Percentiles rank a stretch among this genome's conserved stretches.
Conservation (phyloP, 2,888 invertebrate species). For the Empis stercorea region DNA sequence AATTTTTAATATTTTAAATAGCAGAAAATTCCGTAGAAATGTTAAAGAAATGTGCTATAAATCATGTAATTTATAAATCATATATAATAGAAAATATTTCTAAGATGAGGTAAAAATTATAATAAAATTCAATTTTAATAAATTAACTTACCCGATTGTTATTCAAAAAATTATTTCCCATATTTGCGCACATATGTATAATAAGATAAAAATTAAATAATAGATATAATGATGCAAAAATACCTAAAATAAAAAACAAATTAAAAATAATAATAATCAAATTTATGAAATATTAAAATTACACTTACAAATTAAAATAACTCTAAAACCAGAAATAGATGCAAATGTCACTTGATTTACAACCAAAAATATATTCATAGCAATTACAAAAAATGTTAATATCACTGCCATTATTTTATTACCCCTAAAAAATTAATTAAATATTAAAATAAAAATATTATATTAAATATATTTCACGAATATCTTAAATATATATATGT, state of each 20-base stretch:
- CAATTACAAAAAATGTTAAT: conserved; percentile 57
- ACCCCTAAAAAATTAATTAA: conserved; percentile 38
- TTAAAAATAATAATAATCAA: conserved; percentile 1
- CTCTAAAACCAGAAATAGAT: conserved; percentile 33
- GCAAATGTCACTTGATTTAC: conserved; percentile 43
- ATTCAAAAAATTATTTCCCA: background rate
- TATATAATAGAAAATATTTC: no score
- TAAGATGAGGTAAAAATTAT: no score
- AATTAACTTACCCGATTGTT: background rate
- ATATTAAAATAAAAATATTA: background rate
- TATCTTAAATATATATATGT: no score
- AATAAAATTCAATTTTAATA: no score
- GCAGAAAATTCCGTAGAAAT: no score
- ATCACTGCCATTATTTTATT: conserved; percentile 55
- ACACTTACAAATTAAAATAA: conserved; percentile 36
- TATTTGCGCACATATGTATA: conserved; percentile 48
- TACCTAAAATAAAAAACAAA: conserved; percentile 21
- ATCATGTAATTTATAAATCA: no score
- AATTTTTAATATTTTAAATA: no score
- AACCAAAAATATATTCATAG: conserved; percentile 70
- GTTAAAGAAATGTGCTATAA: no score
- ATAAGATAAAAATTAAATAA: conserved; percentile 61
- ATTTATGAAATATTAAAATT: conserved; percentile 5
- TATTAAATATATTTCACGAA: background rate
- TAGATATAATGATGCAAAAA: conserved; percentile 54